These are phyloP conservation scores for Python bivittatus DNA, from an alignment of 2,113 vertebrate species.

Conservation along the genomic window DNA sequence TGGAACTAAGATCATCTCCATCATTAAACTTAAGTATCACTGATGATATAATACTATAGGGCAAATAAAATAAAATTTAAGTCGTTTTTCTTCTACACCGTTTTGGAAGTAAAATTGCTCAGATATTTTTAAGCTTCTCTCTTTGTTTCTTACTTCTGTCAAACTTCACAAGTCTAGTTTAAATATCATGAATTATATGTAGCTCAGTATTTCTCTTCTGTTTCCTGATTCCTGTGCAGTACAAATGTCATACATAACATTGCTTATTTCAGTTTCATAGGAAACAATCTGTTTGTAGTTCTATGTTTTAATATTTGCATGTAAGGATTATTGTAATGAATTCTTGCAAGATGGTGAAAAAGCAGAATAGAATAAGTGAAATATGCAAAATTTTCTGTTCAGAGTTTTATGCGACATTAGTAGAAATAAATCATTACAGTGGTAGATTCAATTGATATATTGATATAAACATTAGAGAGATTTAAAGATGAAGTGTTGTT, in stretches of 20 bases:
- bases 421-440: conserved; percentile 59
- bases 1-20: background rate
- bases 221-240: conserved; percentile 11
- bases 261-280: conserved; percentile 28
- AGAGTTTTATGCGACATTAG: conserved; percentile 36
- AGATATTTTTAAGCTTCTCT: background rate
- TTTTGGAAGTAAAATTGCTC: background rate
- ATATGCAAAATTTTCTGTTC: conserved; percentile 26
- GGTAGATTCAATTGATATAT: conserved; percentile 42
- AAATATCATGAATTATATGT: background rate
- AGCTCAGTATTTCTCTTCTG: conserved; percentile 12
- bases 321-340: conserved; percentile 27
- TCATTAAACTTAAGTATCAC: background rate
- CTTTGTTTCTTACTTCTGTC: conserved; percentile 7
- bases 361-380: conserved; percentile 38
- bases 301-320: conserved; percentile 25
- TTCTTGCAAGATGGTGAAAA: conserved; percentile 24
- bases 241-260: conserved; percentile 7
- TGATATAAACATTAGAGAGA: conserved; percentile 55
- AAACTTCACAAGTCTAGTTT: conserved; percentile 5
- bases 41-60: background rate
- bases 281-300: conserved; percentile 16
- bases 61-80: background rate
- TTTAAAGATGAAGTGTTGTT: conserved; percentile 61
- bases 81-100: background rate